Conservation (phyloP, 2,888 invertebrate genomes). For the Trissonchulus sp. region DNA sequence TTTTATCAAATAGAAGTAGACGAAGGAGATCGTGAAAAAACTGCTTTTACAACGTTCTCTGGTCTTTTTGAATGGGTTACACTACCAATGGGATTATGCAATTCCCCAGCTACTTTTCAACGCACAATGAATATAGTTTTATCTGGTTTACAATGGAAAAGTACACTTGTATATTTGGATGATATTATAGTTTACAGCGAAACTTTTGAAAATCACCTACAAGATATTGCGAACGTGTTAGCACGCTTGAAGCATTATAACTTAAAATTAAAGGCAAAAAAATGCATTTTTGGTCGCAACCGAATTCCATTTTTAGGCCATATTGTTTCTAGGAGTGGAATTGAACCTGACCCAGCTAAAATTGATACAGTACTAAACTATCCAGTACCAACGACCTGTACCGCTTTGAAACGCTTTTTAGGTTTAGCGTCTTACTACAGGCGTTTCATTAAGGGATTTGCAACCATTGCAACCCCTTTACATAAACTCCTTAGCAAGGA, state of each 20-base stretch:
- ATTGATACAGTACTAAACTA: not conserved
- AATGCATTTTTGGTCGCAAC: not conserved
- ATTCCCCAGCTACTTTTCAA: constrained; percentile 37
- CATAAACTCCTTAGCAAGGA: not conserved
- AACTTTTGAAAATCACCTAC: constrained; percentile 4
- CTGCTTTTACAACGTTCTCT: constrained; percentile 33
- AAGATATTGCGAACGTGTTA: not conserved
- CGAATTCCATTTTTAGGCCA: not conserved
- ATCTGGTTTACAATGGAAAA: not conserved
- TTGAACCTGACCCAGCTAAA: constrained; percentile 12
- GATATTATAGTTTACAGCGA: constrained; percentile 7
- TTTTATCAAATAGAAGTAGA: constrained; percentile 29
- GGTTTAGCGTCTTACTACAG: constrained; percentile 7
- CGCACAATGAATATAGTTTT: constrained; percentile 26
- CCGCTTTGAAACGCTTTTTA: not conserved
- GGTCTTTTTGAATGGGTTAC: constrained; percentile 36
- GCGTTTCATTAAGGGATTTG: not conserved
- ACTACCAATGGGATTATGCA: constrained; percentile 26
- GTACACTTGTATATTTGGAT: constrained; percentile 18
- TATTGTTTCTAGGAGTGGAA: not conserved
- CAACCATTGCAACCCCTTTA: not conserved
- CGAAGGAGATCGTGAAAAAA: constrained; percentile 33
- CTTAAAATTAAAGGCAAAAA: constrained; percentile 19
- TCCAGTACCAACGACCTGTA: not conserved
- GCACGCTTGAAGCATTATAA: not conserved